phyloP scores from a whole-genome alignment of 2,113 vertebrate species.

The Oophaga pumilio region DNA sequence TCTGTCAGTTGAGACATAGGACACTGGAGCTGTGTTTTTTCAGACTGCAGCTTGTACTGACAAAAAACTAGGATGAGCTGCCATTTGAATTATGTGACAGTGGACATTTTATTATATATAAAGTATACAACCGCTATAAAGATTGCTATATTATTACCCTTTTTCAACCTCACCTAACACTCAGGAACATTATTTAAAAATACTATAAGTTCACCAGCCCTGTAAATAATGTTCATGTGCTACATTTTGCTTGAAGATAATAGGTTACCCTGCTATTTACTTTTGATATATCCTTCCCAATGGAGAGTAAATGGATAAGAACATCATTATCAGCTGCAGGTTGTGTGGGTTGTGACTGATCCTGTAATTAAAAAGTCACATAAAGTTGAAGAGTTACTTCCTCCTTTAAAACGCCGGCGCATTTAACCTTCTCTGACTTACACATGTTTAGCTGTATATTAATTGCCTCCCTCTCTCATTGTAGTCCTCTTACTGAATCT shows the following conservation, averaged over 20 bases:
- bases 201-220: neutral
- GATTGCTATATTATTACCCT: neutral
- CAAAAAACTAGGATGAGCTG: too few relatives aligned
- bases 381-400: conserved; percentile 4
- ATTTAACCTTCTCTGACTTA: conserved; percentile 46
- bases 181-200: neutral
- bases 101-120: too few relatives aligned
- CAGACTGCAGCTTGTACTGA: too few relatives aligned
- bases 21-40: too few relatives aligned
- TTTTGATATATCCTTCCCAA: conserved; percentile 2
- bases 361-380: neutral
- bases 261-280: neutral
- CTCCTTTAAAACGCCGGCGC: neutral
- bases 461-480: conserved; percentile 1
- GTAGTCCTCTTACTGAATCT: conserved; percentile 16
- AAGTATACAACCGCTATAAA: neutral
- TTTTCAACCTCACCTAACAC: neutral
- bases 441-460: conserved; percentile 8
- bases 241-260: neutral
- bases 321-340: neutral
- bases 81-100: too few relatives aligned
- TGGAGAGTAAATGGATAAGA: neutral
- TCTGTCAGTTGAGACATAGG: too few relatives aligned
- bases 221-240: neutral
- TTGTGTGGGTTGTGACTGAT: neutral